phyloP scores from a whole-genome alignment of 2,888 invertebrate species.

The Acleris cristana region DNA sequence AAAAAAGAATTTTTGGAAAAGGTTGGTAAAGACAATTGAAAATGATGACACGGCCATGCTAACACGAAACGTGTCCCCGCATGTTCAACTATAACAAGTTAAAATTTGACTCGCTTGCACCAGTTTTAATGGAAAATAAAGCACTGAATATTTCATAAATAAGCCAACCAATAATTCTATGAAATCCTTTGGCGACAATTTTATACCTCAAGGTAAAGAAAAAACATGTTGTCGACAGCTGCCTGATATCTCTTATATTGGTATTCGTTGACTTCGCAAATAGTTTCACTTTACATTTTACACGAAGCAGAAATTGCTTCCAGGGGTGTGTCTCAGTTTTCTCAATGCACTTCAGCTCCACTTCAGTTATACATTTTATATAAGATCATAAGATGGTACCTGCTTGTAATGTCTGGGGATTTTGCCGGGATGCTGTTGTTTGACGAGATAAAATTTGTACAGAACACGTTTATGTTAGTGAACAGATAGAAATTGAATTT shows the following conservation, averaged over 20 bases:
- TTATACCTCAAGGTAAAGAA: not conserved
- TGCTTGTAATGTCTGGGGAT: slow-evolving; percentile 24
- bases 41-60: no score
- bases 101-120: no score
- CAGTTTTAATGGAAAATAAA: no score
- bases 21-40: no score
- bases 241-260: not conserved
- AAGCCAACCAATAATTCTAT: not conserved
- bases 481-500: not conserved
- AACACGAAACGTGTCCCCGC: no score
- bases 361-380: slow-evolving; percentile 30
- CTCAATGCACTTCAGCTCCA: slow-evolving; percentile 26
- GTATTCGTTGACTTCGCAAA: slow-evolving; percentile 5
- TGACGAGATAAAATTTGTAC: slow-evolving; percentile 8
- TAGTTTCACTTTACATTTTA: slow-evolving; percentile 1
- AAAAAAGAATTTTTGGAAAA: not conserved
- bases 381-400: slow-evolving; percentile 28
- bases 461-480: slow-evolving; percentile 6
- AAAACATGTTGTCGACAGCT: not conserved
- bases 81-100: no score
- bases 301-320: slow-evolving; percentile 12
- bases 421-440: slow-evolving; percentile 13
- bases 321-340: slow-evolving; percentile 11
- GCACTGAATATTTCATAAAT: no score
- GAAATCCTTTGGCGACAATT: not conserved